phyloP scores from a whole-genome alignment of 2,888 invertebrate species.

The Nematopogon swammerdamellus region DNA sequence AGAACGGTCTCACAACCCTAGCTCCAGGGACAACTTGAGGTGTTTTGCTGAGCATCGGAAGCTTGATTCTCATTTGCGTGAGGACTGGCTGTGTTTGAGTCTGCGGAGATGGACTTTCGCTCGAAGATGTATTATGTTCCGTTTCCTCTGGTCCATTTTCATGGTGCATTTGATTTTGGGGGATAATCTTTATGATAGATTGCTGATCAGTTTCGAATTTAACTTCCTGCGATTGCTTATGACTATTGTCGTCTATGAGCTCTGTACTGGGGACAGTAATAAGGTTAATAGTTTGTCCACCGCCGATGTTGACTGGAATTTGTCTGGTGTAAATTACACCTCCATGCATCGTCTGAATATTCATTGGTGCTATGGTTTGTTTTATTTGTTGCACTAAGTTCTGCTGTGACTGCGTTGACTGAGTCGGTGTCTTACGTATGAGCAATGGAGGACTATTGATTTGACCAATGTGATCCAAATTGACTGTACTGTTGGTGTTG shows the following conservation, averaged over 20 bases:
- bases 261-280: conserved; percentile 52
- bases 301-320: conserved; percentile 60
- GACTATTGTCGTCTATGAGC: conserved; percentile 32
- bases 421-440: conserved; percentile 28
- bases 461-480: conserved; percentile 34
- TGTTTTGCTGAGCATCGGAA: conserved; percentile 49
- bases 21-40: conserved; percentile 56
- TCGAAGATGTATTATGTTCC: conserved; percentile 23
- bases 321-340: conserved; percentile 72
- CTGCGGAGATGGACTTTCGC: conserved; percentile 23
- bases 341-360: conserved; percentile 61
- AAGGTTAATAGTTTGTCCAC: conserved; percentile 58
- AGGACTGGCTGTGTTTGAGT: conserved; percentile 38
- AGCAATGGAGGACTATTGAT: conserved; percentile 38
- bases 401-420: conserved; percentile 29
- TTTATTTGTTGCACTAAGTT: conserved; percentile 47
- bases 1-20: conserved; percentile 52
- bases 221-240: conserved; percentile 32
- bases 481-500: conserved; percentile 34
- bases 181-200: conserved; percentile 46
- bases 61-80: conserved; percentile 51
- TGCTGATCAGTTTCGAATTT: conserved; percentile 35
- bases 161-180: conserved; percentile 27
- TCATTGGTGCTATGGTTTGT: conserved; percentile 51
- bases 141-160: conserved; percentile 31